Evolutionary conservation across 2,113 vertebrate genomes (phyloP), one percentile per base, ranked within the genome.

Genomic region (Oreocharis arfaki): DNA sequence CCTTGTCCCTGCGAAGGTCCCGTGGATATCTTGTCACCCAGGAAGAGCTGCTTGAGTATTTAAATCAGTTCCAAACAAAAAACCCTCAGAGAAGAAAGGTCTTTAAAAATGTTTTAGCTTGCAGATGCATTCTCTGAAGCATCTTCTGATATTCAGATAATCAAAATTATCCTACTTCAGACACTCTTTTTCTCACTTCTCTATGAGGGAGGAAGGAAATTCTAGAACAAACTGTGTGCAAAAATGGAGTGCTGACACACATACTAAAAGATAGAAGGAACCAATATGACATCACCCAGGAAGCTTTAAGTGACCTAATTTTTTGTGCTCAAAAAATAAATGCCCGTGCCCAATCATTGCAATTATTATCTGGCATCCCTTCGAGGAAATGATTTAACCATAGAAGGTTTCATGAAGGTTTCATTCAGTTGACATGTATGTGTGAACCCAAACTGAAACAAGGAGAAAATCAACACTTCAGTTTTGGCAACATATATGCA

Each of bases 341-440:
- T 11, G 35, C 12, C 2, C 1, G 2, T 60, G 10, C 10, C 16
- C 1, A 0, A 68, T 42, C 47, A 70, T 32, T 61, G 23, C 16
- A 56, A 61, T 50, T 23, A 61, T 86, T 32, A 60, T 16, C 21
- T 73, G 22, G 12, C 74, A 76, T 39, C n/a, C 14, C 11, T 78
- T 61, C 18, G 28, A 8, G 16, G 18, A 81, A 74, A 67, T 49
- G 11, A 57, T 81, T 83, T 35, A 13, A 47, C 37, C 52, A 12
- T 21, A 41, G 47, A 63, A 71, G 6, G 6, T 49, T 93, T 84
- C 64, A 10, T 56, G 42, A 68, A 71, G 7, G 3, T 44, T 91
- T 80, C 60, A 9, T 56, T 79, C 41, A 19, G 11, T 44, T 44
- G 47, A 70, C 49, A 35, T 4, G 9, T 24, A 53, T 50, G 70